A percentile compares a stretch with the other conserved stretches of the same genome.
Conservation (phyloP, 2,888 invertebrate genomes). For the Mythimna impura region DNA sequence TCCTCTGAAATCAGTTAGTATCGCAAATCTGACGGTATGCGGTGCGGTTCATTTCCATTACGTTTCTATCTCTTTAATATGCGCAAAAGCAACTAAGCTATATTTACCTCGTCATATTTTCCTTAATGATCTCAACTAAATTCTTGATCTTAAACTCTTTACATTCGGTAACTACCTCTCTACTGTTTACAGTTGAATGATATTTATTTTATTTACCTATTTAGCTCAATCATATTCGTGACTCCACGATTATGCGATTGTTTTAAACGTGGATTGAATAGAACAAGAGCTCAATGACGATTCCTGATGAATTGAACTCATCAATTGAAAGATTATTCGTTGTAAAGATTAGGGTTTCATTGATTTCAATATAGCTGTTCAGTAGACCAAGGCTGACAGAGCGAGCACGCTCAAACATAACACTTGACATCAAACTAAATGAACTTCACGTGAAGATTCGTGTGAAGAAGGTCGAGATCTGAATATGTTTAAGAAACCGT, state of each 20-base stretch:
- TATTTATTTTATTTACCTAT: constrained; percentile 10
- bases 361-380: constrained; percentile 59
- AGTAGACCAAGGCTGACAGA: constrained; percentile 63
- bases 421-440: constrained; percentile 62
- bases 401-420: constrained; percentile 51
- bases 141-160: constrained; percentile 5
- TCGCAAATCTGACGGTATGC: constrained; percentile 12
- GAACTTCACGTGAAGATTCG: constrained; percentile 43
- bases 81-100: constrained; percentile 3
- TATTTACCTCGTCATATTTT: constrained; percentile 30
- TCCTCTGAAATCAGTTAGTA: constrained; percentile 17
- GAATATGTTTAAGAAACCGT: constrained; percentile 6
- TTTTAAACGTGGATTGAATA: constrained; percentile 5
- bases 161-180: constrained; percentile 14
- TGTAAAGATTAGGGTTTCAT: constrained; percentile 58
- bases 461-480: constrained; percentile 52
- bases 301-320: constrained; percentile 34
- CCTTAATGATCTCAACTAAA: constrained; percentile 24
- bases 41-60: constrained; percentile 32
- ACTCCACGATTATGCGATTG: not conserved
- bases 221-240: not conserved
- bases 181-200: constrained; percentile 1
- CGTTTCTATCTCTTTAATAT: constrained; percentile 18
- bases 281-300: constrained; percentile 27
- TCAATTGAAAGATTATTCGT: constrained; percentile 59